Base-by-base conservation (phyloP, 2,797 vertebrate genomes). In the Mycteria americana region DNA sequence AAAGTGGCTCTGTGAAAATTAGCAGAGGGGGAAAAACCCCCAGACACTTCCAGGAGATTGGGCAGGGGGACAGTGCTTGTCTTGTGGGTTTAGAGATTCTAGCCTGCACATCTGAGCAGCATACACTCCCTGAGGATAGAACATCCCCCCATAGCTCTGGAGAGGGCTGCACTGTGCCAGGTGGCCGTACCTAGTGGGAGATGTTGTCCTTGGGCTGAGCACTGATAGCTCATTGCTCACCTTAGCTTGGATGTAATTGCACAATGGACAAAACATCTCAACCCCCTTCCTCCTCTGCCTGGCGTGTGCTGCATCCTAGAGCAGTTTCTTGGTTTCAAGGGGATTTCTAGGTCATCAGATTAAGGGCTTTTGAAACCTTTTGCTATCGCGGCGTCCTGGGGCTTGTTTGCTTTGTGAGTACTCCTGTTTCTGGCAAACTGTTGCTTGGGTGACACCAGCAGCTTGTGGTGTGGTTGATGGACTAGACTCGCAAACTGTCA, bases 311-410 rank as follows among this genome's bases (percentile, higher is more conserved):
- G 35, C 67, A 63, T 91, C 89, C 65, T 43, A 24, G 65, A 83
- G 79, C 1, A 1, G 31, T 76, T 86, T 69, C 72, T 84, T 86
- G 25, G 0, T 84, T 93, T 73, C 65, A 84, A 84, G 89, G 91
- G 78, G 69, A 91, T 88, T 97, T 89, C 94, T 91, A 56, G 73
- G 87, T 96, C 92, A 88, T 82, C 90, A 94, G 78, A 85, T 90
- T 43, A 91, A 76, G 82, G 76, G 62, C 73, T 94, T 54, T 89
- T 67, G 79, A 92, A 92, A 84, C 79, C 73, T 91, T 76, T 78
- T 74, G 82, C 92, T 94, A 5, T 89, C 62, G 72, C 3, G 16
- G 83, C 81, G 62, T 92, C 94, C 85, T 28, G 72, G 54, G 65
- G 65, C 21, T 89, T 89, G 41, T 94, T 95, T 95, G 88, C 85